Percentiles rank a stretch among this genome's conserved stretches.
Evolutionary conservation across 1,140 invertebrate species (phyloP).

Genomic region (Tachypleus tridentatus): DNA sequence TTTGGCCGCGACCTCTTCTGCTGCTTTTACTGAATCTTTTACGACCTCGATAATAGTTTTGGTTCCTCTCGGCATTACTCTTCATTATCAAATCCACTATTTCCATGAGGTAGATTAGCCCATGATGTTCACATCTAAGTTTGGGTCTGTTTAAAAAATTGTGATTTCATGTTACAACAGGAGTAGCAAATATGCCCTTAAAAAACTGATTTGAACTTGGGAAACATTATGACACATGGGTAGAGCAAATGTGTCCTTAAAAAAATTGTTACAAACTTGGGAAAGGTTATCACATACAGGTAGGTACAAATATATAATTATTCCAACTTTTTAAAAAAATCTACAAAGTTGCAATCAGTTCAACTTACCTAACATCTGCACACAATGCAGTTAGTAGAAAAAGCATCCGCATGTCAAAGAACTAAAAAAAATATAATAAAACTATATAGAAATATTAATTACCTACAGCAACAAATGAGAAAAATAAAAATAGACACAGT

Average conservation of each 20-base stretch:
- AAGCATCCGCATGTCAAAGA: constrained; percentile 75
- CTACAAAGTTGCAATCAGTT: no score
- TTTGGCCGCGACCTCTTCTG: constrained; percentile 3
- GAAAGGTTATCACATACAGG: no score
- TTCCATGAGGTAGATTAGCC: constrained; percentile 63
- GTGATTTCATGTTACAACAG: no score
- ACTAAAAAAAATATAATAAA: constrained; percentile 28
- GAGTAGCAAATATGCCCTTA: no score
- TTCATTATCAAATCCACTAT: constrained; percentile 59
- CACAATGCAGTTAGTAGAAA: constrained; percentile 77
- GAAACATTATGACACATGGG: constrained; percentile 7
- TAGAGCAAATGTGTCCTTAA: not conserved
- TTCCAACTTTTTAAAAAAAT: no score
- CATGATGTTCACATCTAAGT: constrained; percentile 62
- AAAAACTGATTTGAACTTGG: not conserved
- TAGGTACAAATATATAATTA: no score
- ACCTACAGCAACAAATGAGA: no score
- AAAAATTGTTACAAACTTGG: not conserved
- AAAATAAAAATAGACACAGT: no score
- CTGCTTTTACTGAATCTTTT: constrained; percentile 14
- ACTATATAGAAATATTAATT: no score
- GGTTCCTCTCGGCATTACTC: constrained; percentile 28
- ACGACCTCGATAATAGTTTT: constrained; percentile 13
- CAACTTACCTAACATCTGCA: constrained; percentile 42
- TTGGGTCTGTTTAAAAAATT: constrained; percentile 39